A percentile compares a stretch with the other conserved stretches of the same genome.
These are phyloP conservation scores for Leucosticte australis DNA, from an alignment of 2,113 vertebrate genomes.

Conservation along the genomic window DNA sequence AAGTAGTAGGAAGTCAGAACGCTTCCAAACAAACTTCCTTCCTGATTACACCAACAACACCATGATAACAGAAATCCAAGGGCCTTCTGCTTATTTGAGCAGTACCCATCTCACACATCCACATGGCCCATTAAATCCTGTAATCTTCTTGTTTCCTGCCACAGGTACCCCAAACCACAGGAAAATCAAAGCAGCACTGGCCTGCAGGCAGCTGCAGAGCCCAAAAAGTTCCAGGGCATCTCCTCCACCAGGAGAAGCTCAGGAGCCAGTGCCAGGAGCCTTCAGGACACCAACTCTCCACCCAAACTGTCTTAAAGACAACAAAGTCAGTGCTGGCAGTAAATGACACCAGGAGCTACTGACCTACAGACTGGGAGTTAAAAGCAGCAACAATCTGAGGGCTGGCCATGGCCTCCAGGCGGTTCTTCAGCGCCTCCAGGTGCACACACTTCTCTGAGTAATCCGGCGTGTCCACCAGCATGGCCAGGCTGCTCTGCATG, in stretches of 20 bases:
- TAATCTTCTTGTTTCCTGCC: not conserved
- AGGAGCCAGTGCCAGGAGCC: not conserved
- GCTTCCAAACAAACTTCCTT: not conserved
- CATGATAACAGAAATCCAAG: not conserved
- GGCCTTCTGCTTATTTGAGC: not conserved
- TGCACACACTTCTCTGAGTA: constrained; percentile 98
- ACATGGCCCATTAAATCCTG: not conserved
- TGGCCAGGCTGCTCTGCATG: constrained; percentile 94
- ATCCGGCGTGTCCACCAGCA: constrained; percentile 94
- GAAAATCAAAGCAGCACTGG: not conserved
- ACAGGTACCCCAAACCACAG: accelerated
- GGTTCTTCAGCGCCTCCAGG: constrained; percentile 93
- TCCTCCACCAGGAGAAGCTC: not conserved
- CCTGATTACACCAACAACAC: not conserved
- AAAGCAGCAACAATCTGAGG: constrained; percentile 93
- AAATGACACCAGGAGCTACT: not conserved
- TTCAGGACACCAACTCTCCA: not conserved
- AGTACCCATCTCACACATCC: not conserved
- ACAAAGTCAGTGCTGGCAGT: not conserved
- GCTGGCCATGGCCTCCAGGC: constrained; percentile 93
- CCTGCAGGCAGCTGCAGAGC: not conserved
- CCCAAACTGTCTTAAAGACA: not conserved
- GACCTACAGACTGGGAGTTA: constrained; percentile 87
- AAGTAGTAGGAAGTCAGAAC: not conserved
- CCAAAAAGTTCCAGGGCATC: not conserved